Percentiles rank a stretch among this genome's conserved stretches.
These are phyloP conservation scores for Pelecanus crispus DNA, from an alignment of 2,113 vertebrate species.

Conservation along the genomic window DNA sequence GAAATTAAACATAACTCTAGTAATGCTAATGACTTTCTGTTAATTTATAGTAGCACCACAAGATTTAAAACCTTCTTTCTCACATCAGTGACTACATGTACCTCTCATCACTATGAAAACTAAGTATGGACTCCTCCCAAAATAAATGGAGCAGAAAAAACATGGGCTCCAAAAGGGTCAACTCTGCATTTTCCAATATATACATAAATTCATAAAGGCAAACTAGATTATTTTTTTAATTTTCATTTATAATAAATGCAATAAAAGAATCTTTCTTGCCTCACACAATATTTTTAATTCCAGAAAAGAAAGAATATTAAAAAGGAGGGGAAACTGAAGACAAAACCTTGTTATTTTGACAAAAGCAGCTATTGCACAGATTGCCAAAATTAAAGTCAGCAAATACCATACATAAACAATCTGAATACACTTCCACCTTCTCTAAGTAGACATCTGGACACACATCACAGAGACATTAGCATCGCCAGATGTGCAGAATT, in stretches of 20 bases:
- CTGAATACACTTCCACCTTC: background rate
- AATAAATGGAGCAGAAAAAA: constrained; percentile 14
- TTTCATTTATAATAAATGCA: background rate
- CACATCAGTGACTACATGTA: background rate
- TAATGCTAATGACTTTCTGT: background rate
- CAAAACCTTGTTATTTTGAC: background rate
- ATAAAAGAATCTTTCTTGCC: background rate
- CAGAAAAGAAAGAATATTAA: background rate
- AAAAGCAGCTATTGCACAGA: background rate
- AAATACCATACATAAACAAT: background rate
- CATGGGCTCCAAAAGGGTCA: background rate
- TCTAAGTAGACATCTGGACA: constrained; percentile 10
- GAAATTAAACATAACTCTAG: background rate
- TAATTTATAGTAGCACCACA: background rate
- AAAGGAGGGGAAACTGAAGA: background rate
- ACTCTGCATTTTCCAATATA: background rate
- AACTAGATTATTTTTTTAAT: background rate
- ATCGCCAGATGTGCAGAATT: background rate
- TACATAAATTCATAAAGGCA: background rate
- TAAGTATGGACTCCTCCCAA: background rate
- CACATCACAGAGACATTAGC: background rate
- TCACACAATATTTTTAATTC: background rate
- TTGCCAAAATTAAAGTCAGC: constrained; percentile 40
- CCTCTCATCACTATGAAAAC: background rate
- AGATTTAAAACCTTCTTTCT: background rate